Percentiles rank a stretch among this genome's conserved stretches.
Evolutionary conservation across 1,140 invertebrate genomes (phyloP).

Genomic region (Drosophila orosa): DNA sequence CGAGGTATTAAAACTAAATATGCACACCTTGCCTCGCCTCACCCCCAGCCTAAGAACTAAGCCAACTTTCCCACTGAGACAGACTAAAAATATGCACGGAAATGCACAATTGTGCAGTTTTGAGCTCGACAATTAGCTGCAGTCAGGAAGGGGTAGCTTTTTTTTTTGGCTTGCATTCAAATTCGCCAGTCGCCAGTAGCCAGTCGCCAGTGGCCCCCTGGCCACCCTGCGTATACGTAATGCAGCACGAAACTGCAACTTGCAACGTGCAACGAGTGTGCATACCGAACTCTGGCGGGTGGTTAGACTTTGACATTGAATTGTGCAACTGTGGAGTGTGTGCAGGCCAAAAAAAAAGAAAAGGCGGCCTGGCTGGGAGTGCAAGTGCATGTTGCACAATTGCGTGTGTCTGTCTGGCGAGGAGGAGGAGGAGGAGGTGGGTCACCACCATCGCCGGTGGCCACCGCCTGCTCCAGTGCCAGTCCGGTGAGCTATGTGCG

Average conservation of each 20-base stretch:
- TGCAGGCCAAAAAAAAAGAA: slow-evolving; percentile 19
- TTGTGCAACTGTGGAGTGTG: slow-evolving; percentile 56
- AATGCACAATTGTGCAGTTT: slow-evolving; percentile 84
- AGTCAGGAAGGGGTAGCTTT: slow-evolving; percentile 57
- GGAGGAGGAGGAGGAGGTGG: slow-evolving; percentile 23
- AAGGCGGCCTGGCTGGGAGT: slow-evolving; percentile 23
- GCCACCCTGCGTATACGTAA: slow-evolving; percentile 70
- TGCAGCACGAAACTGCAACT: slow-evolving; percentile 57
- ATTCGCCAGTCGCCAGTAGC: slow-evolving; percentile 33
- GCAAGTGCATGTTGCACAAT: slow-evolving; percentile 79
- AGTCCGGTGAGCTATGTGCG: slow-evolving; percentile 78
- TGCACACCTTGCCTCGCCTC: slow-evolving; percentile 54
- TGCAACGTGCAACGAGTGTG: slow-evolving; percentile 15
- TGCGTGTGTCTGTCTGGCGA: slow-evolving; percentile 68
- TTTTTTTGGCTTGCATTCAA: slow-evolving; percentile 78
- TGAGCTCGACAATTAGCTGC: slow-evolving; percentile 79
- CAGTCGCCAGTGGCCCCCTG: slow-evolving; percentile 27
- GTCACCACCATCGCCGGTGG: slow-evolving; percentile 30
- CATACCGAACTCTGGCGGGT: slow-evolving; percentile 33
- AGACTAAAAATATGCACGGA: slow-evolving; percentile 81
- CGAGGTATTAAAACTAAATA: slow-evolving; percentile 82
- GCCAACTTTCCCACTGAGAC: slow-evolving; percentile 16
- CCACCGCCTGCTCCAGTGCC: slow-evolving; percentile 41
- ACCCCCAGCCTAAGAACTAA: slow-evolving; percentile 1
- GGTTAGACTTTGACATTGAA: slow-evolving; percentile 77